These are phyloP conservation scores for Lepeophtheirus salmonis DNA, from an alignment of 1,140 invertebrate species.

Conservation along the genomic window DNA sequence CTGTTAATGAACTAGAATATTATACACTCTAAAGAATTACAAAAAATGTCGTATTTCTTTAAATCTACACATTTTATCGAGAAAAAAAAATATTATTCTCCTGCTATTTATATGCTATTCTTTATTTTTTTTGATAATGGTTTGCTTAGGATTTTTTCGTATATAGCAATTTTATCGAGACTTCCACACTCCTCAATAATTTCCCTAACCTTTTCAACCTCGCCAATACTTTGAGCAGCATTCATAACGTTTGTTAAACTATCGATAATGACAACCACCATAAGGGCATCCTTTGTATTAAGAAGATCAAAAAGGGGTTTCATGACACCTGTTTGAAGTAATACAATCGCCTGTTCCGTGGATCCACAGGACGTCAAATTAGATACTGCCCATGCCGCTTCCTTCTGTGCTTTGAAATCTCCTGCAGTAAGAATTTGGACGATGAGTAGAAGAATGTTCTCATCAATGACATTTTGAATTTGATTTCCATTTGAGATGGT, in stretches of 20 bases:
- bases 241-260: conserved; percentile 40
- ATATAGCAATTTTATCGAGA: conserved; percentile 54
- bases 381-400: conserved; percentile 59
- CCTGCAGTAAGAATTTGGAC: conserved; percentile 27
- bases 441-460: conserved; percentile 45
- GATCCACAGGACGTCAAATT: conserved; percentile 50
- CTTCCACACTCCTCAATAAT: conserved; percentile 44
- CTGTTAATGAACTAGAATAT: no score
- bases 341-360: conserved; percentile 40
- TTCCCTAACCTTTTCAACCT: background rate
- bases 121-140: no score
- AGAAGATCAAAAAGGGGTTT: conserved; percentile 35
- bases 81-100: no score
- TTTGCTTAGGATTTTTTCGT: no score
- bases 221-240: conserved; percentile 23
- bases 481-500: conserved; percentile 64
- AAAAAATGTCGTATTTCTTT: no score
- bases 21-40: no score
- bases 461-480: conserved; percentile 53
- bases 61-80: no score
- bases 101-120: no score
- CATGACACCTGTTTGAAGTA: conserved; percentile 39
- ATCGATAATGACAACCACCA: conserved; percentile 40
- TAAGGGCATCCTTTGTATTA: conserved; percentile 35
- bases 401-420: conserved; percentile 54